These are phyloP conservation scores for Dicyrtomina minuta DNA, from an alignment of 2,888 invertebrate genomes.

Conservation along the genomic window DNA sequence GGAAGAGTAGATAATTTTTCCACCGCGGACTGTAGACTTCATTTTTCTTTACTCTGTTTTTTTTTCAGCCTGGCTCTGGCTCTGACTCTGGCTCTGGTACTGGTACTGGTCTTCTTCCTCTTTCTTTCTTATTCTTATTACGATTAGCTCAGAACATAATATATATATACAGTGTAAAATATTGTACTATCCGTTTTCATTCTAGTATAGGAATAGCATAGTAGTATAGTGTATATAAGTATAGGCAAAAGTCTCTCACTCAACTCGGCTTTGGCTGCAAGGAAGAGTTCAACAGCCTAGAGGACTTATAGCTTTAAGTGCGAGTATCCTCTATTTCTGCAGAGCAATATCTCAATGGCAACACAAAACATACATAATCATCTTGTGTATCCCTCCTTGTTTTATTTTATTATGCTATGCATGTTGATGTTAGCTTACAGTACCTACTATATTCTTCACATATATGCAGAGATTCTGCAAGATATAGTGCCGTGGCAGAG, in stretches of 20 bases:
- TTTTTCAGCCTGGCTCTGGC: too few relatives aligned
- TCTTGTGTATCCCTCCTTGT: constrained; percentile 3
- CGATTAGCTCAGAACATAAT: neutral
- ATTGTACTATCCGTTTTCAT: too few relatives aligned
- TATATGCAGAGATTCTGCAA: too few relatives aligned
- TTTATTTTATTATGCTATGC: constrained; percentile 4
- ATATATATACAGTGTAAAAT: neutral
- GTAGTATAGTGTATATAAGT: too few relatives aligned
- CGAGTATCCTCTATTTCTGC: constrained; percentile 29
- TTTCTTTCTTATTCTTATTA: too few relatives aligned
- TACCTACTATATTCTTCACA: too few relatives aligned
- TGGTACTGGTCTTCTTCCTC: too few relatives aligned
- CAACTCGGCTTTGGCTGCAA: neutral
- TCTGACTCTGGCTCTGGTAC: too few relatives aligned
- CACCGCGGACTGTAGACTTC: constrained; percentile 3
- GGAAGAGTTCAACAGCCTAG: constrained; percentile 32
- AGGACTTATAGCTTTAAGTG: constrained; percentile 12
- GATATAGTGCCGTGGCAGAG: too few relatives aligned
- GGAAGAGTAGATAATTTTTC: constrained; percentile 26
- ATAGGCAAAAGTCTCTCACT: neutral
- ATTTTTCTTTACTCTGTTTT: too few relatives aligned
- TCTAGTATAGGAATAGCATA: too few relatives aligned
- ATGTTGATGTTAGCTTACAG: neutral
- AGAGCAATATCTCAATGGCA: neutral
- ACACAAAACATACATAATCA: constrained; percentile 14